Percentiles rank a stretch among this genome's conserved stretches.
Evolutionary conservation across 2,113 vertebrate species (phyloP).

Genomic region (Corythornis vintsioides): DNA sequence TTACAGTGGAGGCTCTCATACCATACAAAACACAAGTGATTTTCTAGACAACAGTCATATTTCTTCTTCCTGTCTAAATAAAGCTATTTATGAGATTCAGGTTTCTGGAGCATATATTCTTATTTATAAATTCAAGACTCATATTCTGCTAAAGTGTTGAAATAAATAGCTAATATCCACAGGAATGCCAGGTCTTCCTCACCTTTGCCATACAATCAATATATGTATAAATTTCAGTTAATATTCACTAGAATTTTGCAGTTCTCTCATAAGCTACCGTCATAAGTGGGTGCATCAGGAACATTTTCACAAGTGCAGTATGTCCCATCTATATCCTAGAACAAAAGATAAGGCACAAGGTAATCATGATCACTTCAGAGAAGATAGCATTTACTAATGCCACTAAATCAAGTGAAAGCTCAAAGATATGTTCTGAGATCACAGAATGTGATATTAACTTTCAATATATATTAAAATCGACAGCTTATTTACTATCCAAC

Average conservation of each 20-base stretch:
- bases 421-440: not conserved
- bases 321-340: not conserved
- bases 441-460: not conserved
- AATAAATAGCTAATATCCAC: not conserved
- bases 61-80: not conserved
- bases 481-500: not conserved
- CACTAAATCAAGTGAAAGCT: not conserved
- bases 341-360: not conserved
- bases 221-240: not conserved
- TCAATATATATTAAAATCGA: not conserved
- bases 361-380: not conserved
- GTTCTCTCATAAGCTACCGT: not conserved
- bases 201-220: not conserved
- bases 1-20: not conserved
- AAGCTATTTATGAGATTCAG: not conserved
- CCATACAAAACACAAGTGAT: not conserved
- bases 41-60: not conserved
- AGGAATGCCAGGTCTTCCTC: not conserved
- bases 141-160: not conserved
- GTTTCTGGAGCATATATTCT: not conserved
- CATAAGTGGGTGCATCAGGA: not conserved
- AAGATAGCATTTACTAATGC: not conserved
- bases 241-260: not conserved
- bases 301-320: not conserved
- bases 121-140: not conserved